Percentiles rank a stretch among this genome's conserved stretches.
phyloP scores from a whole-genome alignment of 2,888 invertebrate genomes.

The Smittia sp. region DNA sequence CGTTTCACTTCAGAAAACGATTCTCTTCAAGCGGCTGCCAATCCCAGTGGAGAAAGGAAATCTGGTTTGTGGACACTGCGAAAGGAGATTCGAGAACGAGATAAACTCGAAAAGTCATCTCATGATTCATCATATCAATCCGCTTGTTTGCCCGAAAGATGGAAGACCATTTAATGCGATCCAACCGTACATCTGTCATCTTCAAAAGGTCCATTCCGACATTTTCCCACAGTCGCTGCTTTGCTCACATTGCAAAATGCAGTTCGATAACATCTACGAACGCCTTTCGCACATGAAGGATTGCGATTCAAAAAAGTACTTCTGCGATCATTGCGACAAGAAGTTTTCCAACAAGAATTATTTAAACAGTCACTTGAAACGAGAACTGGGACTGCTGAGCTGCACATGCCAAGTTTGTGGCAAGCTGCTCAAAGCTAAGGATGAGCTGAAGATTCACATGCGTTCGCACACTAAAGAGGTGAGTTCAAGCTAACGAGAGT shows the following conservation, averaged over 20 bases:
- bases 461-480: conserved; percentile 16
- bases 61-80: conserved; percentile 8
- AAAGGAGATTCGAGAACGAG: background rate
- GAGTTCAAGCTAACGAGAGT: background rate
- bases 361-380: background rate
- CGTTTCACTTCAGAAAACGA: background rate
- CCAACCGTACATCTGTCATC: background rate
- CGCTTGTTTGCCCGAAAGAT: background rate
- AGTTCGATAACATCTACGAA: background rate
- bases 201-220: background rate
- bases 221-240: background rate
- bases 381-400: background rate
- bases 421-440: background rate
- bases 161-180: background rate
- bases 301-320: background rate
- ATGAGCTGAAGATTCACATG: background rate
- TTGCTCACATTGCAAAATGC: background rate
- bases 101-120: background rate
- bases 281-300: background rate
- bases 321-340: background rate
- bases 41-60: background rate
- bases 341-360: background rate
- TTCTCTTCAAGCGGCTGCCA: background rate
- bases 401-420: background rate
- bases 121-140: background rate